These are phyloP conservation scores for Tetragonula clypearis DNA, from an alignment of 1,140 invertebrate species.

Conservation along the genomic window DNA sequence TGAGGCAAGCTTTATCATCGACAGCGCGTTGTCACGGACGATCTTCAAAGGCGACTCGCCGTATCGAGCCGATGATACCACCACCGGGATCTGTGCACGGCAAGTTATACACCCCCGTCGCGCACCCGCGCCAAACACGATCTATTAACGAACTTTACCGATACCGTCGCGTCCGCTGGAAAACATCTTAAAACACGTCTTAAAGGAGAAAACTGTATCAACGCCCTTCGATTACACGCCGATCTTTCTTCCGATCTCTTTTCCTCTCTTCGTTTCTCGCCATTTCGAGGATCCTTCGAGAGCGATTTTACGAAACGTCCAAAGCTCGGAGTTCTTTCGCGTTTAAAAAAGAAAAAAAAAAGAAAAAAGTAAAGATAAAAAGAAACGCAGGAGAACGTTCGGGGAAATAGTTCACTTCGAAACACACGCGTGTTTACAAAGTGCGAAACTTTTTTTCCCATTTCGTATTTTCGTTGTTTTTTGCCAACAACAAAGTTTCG, in stretches of 20 bases:
- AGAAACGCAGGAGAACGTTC: too few relatives aligned
- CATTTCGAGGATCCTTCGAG: too few relatives aligned
- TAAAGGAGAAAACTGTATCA: too few relatives aligned
- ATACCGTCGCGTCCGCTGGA: neutral
- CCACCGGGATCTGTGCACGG: neutral
- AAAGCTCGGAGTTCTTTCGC: too few relatives aligned
- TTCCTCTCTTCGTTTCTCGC: too few relatives aligned
- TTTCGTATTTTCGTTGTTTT: neutral
- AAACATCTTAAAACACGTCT: neutral
- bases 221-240: too few relatives aligned
- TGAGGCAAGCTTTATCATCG: slow-evolving; percentile 47
- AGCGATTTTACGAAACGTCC: too few relatives aligned
- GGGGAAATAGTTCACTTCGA: too few relatives aligned
- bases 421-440: neutral
- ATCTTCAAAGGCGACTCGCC: slow-evolving; percentile 35
- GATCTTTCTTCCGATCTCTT: too few relatives aligned
- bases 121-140: neutral
- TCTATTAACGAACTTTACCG: slow-evolving; percentile 42
- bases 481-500: neutral
- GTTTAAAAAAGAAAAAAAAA: too few relatives aligned
- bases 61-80: slow-evolving; percentile 25
- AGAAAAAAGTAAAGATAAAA: too few relatives aligned
- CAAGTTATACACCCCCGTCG: slow-evolving; percentile 2
- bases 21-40: slow-evolving; percentile 31
- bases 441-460: neutral